Base-by-base conservation (phyloP, 2,888 invertebrate genomes). In the Brachynemurus nebulosus region DNA sequence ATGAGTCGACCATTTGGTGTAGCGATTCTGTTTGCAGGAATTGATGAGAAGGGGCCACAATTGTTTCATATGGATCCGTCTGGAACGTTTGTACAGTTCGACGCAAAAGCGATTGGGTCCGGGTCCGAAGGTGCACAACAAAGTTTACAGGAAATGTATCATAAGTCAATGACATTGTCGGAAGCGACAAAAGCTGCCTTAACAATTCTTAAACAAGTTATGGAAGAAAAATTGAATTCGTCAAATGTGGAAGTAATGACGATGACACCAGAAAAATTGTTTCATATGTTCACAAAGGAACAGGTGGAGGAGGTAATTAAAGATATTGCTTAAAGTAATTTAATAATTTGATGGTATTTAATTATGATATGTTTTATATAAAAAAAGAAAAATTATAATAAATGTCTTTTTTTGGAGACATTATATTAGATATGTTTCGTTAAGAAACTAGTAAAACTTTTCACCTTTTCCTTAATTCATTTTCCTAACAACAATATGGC, bases 111-210 rank as follows among this genome's bases (percentile, higher is more conserved):
- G 2, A 99, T 99, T 54, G 98, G 98, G 1, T 97, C 98, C 0
- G 98, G 97, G 25, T 93, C 93, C 53, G 98, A 99, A 68, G 98
- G 97, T 0, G 98, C 98, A 39, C 97, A 98, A 63, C 97, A 98
- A 64, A 91, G 92, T 57, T 66, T 82, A 44, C 69, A 80, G 66
- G 81, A 81, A 57, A 71, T 76, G 11, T 82, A 73, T 54, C 78
- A 78, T 54, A 74, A 89, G 70, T 86, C 90, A 17, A 92, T 98
- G 86, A 90, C 88, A 0, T 65, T 98, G 41, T 80, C 81, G 51
- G 96, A 97, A 68, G 97, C 96, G 0, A 83, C 89, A 49, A 90
- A 89, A 58, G 70, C 88, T 11, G 85, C 93, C 1, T 69, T 98
- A 44, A 89, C 86, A 9, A 97, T 97, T 55, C 69, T 98, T 17